A percentile compares a stretch with the other conserved stretches of the same genome.
phyloP scores from a whole-genome alignment of 2,797 vertebrate genomes.

The Diplodus puntazzo region DNA sequence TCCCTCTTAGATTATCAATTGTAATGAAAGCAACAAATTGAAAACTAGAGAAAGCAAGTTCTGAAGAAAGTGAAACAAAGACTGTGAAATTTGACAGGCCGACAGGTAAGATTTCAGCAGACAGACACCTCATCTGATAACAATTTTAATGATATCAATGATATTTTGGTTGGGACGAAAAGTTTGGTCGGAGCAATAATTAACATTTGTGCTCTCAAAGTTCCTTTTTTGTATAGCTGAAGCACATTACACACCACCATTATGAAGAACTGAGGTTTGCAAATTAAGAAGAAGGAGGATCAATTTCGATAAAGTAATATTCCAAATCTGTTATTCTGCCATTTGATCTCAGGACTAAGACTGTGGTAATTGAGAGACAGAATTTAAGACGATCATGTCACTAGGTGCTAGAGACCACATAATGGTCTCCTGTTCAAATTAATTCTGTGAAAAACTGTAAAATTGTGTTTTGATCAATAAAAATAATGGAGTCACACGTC shows the following conservation, averaged over 20 bases:
- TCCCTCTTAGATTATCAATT: neutral
- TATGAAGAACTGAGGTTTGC: neutral
- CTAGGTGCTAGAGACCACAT: no score
- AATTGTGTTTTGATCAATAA: slow-evolving; percentile 9
- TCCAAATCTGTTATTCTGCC: neutral
- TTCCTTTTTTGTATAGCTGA: neutral
- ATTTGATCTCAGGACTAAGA: neutral
- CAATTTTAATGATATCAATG: neutral
- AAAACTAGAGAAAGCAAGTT: no score
- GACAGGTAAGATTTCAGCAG: neutral
- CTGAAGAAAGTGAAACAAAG: no score
- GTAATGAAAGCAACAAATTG: neutral
- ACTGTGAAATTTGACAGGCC: neutral
- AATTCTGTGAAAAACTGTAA: neutral
- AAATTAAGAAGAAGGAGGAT: neutral
- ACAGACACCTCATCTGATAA: neutral
- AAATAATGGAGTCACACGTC: neutral
- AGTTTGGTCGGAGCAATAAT: neutral
- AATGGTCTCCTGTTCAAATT: neutral
- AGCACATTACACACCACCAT: neutral
- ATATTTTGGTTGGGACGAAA: neutral
- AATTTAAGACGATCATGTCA: neutral
- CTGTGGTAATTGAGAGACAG: neutral
- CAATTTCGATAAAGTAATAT: neutral
- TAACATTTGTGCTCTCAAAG: neutral